A percentile compares a stretch with the other conserved stretches of the same genome.
Evolutionary conservation across 2,888 invertebrate species (phyloP).

Genomic region (Camptogramma bilineatum): DNA sequence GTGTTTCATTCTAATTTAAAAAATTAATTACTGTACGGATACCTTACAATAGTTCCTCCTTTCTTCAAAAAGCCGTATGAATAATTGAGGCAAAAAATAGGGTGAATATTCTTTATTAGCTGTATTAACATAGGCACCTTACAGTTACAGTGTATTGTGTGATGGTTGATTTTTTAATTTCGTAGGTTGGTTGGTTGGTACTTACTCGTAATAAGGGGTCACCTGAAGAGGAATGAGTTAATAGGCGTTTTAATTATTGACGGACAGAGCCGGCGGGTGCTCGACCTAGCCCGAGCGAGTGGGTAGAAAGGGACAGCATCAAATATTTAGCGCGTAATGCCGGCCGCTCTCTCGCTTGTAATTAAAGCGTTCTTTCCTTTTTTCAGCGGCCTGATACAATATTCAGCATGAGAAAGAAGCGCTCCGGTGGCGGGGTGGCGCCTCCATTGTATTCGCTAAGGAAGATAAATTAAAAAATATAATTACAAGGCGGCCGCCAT

Average conservation of each 20-base stretch:
- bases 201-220: slow-evolving; percentile 68
- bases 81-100: slow-evolving; percentile 35
- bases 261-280: slow-evolving; percentile 58
- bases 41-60: slow-evolving; percentile 5
- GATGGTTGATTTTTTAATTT: slow-evolving; percentile 61
- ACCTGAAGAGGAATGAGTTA: slow-evolving; percentile 81
- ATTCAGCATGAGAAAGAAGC: slow-evolving; percentile 86
- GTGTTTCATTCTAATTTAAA: slow-evolving; percentile 5
- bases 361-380: slow-evolving; percentile 86
- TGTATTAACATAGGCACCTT: slow-evolving; percentile 43
- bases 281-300: slow-evolving; percentile 20
- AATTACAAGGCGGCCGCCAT: slow-evolving; percentile 89
- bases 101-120: slow-evolving; percentile 38
- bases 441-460: slow-evolving; percentile 87
- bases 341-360: slow-evolving; percentile 84
- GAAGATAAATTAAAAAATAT: slow-evolving; percentile 90
- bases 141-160: slow-evolving; percentile 41
- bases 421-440: slow-evolving; percentile 84
- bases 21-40: slow-evolving; percentile 20
- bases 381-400: slow-evolving; percentile 85
- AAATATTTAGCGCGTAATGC: slow-evolving; percentile 84
- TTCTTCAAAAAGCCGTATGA: slow-evolving; percentile 27
- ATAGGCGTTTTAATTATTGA: slow-evolving; percentile 84
- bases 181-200: slow-evolving; percentile 15
- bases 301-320: slow-evolving; percentile 80